Evolutionary conservation across 2,113 vertebrate genomes (phyloP).

Genomic region (Patagioenas fasciata): DNA sequence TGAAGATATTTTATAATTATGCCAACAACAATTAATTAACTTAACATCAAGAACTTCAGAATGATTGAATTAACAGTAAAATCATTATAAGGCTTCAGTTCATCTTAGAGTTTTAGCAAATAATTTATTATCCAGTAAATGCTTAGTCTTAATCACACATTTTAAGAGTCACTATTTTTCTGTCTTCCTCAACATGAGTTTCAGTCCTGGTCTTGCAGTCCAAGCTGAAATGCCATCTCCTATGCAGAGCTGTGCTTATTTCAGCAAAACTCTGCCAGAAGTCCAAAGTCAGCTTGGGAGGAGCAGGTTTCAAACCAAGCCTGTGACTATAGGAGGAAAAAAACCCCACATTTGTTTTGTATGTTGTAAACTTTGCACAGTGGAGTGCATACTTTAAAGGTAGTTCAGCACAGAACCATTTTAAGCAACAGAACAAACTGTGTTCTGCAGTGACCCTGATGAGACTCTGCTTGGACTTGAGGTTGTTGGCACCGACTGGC

Average conservation of each 20-base stretch:
- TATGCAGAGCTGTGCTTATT: not conserved
- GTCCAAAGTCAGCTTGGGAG: not conserved
- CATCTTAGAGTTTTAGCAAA: not conserved
- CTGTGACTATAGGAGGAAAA: not conserved
- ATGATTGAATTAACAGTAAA: slow-evolving; percentile 67
- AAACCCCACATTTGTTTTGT: not conserved
- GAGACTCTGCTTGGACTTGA: not conserved
- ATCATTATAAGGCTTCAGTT: not conserved
- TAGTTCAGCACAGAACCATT: not conserved
- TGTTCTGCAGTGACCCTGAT: not conserved
- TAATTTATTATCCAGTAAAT: slow-evolving; percentile 50
- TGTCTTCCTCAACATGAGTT: not conserved
- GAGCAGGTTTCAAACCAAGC: not conserved
- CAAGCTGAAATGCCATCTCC: not conserved
- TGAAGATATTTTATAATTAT: slow-evolving; percentile 33
- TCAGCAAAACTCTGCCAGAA: not conserved
- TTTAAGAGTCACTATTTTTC: not conserved
- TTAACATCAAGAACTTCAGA: slow-evolving; percentile 31
- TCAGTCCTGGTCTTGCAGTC: not conserved
- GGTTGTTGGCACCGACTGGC: not conserved
- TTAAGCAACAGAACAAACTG: not conserved
- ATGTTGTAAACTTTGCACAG: not conserved
- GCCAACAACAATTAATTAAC: slow-evolving; percentile 60
- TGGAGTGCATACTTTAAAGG: not conserved
- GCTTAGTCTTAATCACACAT: not conserved